These are phyloP conservation scores for Tridacna crocea DNA, from an alignment of 2,888 invertebrate species.

Conservation along the genomic window DNA sequence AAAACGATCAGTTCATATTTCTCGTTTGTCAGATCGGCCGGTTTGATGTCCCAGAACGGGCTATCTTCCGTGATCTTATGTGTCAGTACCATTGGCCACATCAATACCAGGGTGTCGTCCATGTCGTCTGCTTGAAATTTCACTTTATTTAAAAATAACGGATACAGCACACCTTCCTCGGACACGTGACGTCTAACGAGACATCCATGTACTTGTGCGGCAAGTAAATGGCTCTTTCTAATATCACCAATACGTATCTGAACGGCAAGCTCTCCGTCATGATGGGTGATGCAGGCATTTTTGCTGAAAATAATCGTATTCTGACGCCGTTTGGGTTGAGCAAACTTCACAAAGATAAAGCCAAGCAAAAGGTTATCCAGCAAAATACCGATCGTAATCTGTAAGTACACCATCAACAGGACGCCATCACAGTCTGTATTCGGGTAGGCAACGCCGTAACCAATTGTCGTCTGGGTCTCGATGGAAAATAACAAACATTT, in stretches of 20 bases:
- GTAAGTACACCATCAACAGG: constrained; percentile 94
- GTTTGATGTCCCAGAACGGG: constrained; percentile 94
- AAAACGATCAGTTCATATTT: constrained; percentile 96
- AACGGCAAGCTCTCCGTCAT: constrained; percentile 80
- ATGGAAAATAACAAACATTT: constrained; percentile 97
- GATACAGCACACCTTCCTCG: constrained; percentile 73
- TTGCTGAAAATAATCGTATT: constrained; percentile 94
- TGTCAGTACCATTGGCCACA: constrained; percentile 98
- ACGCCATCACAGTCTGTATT: constrained; percentile 96
- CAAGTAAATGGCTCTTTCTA: constrained; percentile 84
- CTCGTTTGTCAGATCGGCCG: constrained; percentile 91
- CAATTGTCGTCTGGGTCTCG: constrained; percentile 98
- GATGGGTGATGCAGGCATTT: constrained; percentile 92
- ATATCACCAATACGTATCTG: constrained; percentile 84
- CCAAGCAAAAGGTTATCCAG: constrained; percentile 90
- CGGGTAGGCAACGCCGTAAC: constrained; percentile 93
- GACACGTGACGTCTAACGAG: constrained; percentile 72
- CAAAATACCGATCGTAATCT: constrained; percentile 94
- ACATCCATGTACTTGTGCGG: constrained; percentile 87
- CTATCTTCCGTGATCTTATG: constrained; percentile 96
- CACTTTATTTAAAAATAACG: constrained; percentile 93
- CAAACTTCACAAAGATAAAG: constrained; percentile 95
- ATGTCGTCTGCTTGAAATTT: constrained; percentile 95
- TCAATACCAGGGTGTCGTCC: constrained; percentile 94
- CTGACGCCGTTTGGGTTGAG: constrained; percentile 97